Base-by-base conservation (phyloP, 2,797 vertebrate species). In the Pelodytes ibericus region DNA sequence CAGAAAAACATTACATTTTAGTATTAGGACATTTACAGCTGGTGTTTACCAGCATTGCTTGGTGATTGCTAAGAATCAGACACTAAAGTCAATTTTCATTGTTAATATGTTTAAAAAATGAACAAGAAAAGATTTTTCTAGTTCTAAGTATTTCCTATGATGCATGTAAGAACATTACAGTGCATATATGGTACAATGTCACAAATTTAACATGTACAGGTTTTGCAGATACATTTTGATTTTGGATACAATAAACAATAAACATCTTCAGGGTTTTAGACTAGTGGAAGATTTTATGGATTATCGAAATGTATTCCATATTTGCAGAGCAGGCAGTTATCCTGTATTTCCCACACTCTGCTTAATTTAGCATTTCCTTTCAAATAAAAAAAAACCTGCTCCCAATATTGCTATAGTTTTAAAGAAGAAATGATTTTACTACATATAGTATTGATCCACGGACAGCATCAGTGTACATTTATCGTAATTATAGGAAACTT, bases 401-500 rank as follows among this genome's bases (percentile, higher is more conserved):
- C n/a, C 9, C 20, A 51, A 31, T 59, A 33, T 63, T 60, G 4
- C 13, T 25, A 47, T 22, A 49, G 2, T 25, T 26, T 44, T 41
- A 44, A 31, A 20, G n/a, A 51, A 20, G 9, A 59, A 77, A 72
- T 6, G 24, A 71, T 60, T 26, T 65, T 65, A 78, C 53, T 68
- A 30, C 57, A 78, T 39, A 72, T 67, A 61, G 63, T 71, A 79
- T 66, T 72, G 70, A 73, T 78, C 31, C 25, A 9, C 3, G 49
- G 33, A 47, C 29, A 47, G 30, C 18, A 33, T 74, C 39, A 73
- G 47, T 62, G 64, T 16, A 62, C 77, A 79, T 79, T 69, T 61
- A 79, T 79, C 10, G 53, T 53, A 72, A 72, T 69, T 73, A 79
- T 69, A 62, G 62, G 26, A 39, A 79, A 57, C 67, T 77, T 71